Base-by-base conservation (phyloP, 1,140 invertebrate species). In the Spodoptera litura region DNA sequence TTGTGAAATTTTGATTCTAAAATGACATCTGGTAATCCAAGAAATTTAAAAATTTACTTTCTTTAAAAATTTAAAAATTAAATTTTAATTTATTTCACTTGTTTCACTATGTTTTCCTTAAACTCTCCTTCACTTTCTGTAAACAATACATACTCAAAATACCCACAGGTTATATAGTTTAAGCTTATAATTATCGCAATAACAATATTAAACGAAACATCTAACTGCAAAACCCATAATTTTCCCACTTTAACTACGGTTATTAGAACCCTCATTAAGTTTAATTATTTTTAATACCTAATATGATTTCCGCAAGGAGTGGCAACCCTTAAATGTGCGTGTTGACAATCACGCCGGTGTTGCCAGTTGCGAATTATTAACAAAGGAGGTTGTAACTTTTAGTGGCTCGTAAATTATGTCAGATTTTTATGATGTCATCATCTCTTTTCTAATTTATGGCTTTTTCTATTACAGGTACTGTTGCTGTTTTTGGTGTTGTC, bases 261-360 rank as follows among this genome's bases (percentile, higher is more conserved):
- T 71, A 73, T 59, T 13, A 31, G n/a, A 31, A 70, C 49, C 35
- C 38, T 59, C 71, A 59, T 73, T 59, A 73, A 73, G 13, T 59
- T 73, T 35, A 35, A 73, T 73, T 73, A 73, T 73, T 73, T 61
- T 59, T 59, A 73, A 61, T 73, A 73, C 53, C 59, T 49, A 12
- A 59, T 56, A 53, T 73, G 27, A 73, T 73, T 49, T 27, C 51
- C 3, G 20, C 15, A 44, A 44, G 71, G 9, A 44, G 35, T 73
- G 70, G 15, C 58, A 72, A 72, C 53, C 70, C 70, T 59, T 13
- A 38, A n/a, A 15, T 56, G 27, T 15, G 68, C 5, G 3, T 55
- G 9, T 55, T 49, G 44, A 51, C 15, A 66, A 51, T 51, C 25
- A 44, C 20, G 27, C 10, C 25, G 27, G 68, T 71, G 51, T 71